A percentile compares a stretch with the other conserved stretches of the same genome.
phyloP scores from a whole-genome alignment of 1,140 invertebrate species.

The Centruroides sculpturatus region DNA sequence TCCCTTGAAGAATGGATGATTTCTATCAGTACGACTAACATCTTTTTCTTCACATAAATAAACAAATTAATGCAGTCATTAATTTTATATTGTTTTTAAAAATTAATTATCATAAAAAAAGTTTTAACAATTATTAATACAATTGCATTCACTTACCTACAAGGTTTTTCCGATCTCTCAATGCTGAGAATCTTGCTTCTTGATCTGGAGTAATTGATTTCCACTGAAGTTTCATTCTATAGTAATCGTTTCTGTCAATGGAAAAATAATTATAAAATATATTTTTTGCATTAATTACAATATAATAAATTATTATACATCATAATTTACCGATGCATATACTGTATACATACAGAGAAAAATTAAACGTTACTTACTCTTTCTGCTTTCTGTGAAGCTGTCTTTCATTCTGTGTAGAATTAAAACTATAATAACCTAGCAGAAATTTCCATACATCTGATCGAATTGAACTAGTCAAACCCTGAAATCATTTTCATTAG shows the following conservation, averaged over 20 bases:
- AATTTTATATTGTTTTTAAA: not conserved
- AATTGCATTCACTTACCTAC: conserved; percentile 53
- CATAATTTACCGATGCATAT: not conserved
- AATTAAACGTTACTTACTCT: conserved; percentile 29
- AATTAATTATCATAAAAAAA: not conserved
- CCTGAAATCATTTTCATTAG: conserved; percentile 32
- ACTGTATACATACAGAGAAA: not conserved
- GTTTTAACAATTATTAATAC: no score
- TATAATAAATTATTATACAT: not conserved
- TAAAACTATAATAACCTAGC: conserved; percentile 75
- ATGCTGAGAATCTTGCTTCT: conserved; percentile 74
- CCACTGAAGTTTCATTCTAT: conserved; percentile 94
- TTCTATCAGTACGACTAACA: conserved; percentile 89
- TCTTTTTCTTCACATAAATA: conserved; percentile 64
- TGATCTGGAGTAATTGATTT: conserved; percentile 71
- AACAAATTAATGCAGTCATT: not conserved
- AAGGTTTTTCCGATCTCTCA: conserved; percentile 78
- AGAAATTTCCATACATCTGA: conserved; percentile 90
- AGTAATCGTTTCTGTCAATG: conserved; percentile 59
- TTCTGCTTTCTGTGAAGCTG: conserved; percentile 49
- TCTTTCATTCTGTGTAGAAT: conserved; percentile 55
- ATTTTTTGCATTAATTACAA: not conserved
- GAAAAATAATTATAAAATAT: conserved; percentile 10
- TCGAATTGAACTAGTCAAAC: conserved; percentile 51
- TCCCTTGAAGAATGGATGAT: conserved; percentile 75